These are phyloP conservation scores for Drosophila subquinaria DNA, from an alignment of 2,888 invertebrate species.

Conservation along the genomic window DNA sequence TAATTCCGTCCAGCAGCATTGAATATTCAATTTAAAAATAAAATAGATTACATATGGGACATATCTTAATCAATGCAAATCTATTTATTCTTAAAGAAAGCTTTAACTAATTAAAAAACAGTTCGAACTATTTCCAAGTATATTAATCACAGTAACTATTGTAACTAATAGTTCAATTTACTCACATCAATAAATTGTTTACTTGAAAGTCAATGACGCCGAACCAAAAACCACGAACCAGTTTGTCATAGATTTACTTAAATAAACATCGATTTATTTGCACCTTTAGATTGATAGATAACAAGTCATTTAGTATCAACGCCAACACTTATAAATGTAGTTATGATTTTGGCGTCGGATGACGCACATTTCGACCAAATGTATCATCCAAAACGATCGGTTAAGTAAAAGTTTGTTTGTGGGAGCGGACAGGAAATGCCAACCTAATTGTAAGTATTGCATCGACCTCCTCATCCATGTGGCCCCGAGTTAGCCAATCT, in stretches of 20 bases:
- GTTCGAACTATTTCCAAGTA: background rate
- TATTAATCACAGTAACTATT: background rate
- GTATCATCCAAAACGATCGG: constrained; percentile 16
- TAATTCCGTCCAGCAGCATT: no score
- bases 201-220: background rate
- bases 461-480: constrained; percentile 12
- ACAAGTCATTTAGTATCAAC: background rate
- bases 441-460: constrained; percentile 49
- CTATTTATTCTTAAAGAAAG: background rate
- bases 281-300: background rate
- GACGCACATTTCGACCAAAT: constrained; percentile 45
- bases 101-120: background rate
- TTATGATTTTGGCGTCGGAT: constrained; percentile 33
- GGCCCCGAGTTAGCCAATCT: constrained; percentile 33
- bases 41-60: background rate
- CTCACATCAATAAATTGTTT: background rate
- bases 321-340: constrained; percentile 12
- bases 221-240: background rate
- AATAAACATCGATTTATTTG: background rate
- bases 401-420: constrained; percentile 32
- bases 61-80: background rate
- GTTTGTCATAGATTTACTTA: constrained; percentile 1
- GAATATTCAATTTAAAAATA: background rate
- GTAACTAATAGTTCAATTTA: background rate
- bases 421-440: constrained; percentile 64